Base-by-base conservation (phyloP, 1,140 invertebrate species). In the Steinernema khuongi region DNA sequence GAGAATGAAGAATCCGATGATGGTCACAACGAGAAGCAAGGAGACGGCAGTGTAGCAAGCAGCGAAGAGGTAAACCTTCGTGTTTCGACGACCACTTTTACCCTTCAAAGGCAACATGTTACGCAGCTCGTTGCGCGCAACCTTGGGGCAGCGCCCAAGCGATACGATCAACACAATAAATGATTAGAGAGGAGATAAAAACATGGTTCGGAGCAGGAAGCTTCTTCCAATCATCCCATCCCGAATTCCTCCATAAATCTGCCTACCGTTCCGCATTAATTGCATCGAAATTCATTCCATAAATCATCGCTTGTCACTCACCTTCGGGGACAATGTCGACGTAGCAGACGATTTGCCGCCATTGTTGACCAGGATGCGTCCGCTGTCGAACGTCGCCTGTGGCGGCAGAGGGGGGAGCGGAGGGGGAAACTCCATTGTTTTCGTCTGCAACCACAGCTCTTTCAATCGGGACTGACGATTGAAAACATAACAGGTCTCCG, bases 381-480 rank as follows among this genome's bases (percentile, higher is more conserved):
- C 36, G 36, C 36, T 41, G 50, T 60, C 50, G 50, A 60, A 60
- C 7, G 50, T 60, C 50, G 50, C 50, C 50, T 60, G 50, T 4
- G 22, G 22, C 22, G 50, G 50, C 4, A 60, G 50, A 11, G 50
- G 50, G 14, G 50, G 50, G 4, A 60, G 50, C 4, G 50, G 50
- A 14, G 50, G 50, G 7, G 50, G 50, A 22, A 60, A 60, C 14
- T 60, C 50, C 50, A 60, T 60, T 26, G 50, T 60, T 60, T 60
- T 60, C 11, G 50, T 60, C 50, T 60, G 22, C 14, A 60, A 60
- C 14, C 7, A n/a, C 7, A 7, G n/a, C n/a, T n/a, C n/a, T n/a
- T n/a, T n/a, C n/a, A n/a, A n/a, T n/a, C n/a, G n/a, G n/a, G n/a
- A n/a, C n/a, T n/a, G n/a, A n/a, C n/a, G n/a, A n/a, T n/a, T n/a